Evolutionary conservation across 2,888 invertebrate species (phyloP).

Genomic region (Osmoderma eremita): DNA sequence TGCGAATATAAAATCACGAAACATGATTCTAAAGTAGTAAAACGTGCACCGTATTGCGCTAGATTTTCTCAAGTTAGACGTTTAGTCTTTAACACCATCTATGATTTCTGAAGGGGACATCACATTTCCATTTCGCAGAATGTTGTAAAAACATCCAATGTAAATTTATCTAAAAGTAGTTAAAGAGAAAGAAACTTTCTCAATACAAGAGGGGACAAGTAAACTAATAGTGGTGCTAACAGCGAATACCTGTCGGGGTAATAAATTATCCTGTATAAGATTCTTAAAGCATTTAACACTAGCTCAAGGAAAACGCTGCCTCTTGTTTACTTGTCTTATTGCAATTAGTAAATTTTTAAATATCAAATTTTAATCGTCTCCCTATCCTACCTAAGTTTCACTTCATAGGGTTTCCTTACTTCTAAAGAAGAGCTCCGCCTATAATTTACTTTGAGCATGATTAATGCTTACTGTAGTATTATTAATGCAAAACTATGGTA

Average conservation of each 20-base stretch:
- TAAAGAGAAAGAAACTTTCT: too few relatives aligned
- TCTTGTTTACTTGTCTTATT: slow-evolving; percentile 7
- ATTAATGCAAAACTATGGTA: slow-evolving; percentile 18
- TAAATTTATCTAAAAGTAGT: too few relatives aligned
- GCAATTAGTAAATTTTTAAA: slow-evolving; percentile 49
- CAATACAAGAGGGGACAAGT: too few relatives aligned
- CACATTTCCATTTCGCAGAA: too few relatives aligned
- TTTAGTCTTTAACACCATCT: not conserved
- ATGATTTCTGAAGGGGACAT: too few relatives aligned
- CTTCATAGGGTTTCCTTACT: slow-evolving; percentile 12
- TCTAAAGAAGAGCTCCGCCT: slow-evolving; percentile 8
- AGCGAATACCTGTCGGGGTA: too few relatives aligned
- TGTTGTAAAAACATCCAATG: too few relatives aligned
- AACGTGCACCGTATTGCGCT: too few relatives aligned
- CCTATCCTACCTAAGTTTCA: slow-evolving; percentile 8
- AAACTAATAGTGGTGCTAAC: too few relatives aligned
- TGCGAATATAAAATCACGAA: not conserved
- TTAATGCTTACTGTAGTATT: slow-evolving; percentile 25
- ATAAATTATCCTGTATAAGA: too few relatives aligned
- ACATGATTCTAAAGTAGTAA: not conserved
- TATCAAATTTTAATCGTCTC: slow-evolving; percentile 35
- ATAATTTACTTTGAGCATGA: slow-evolving; percentile 37
- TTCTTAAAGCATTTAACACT: too few relatives aligned
- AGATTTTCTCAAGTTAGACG: too few relatives aligned
- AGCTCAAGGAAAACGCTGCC: not conserved